Conservation (phyloP, 2,113 vertebrate species). For the Pseudorhombus dupliciocellatus region DNA sequence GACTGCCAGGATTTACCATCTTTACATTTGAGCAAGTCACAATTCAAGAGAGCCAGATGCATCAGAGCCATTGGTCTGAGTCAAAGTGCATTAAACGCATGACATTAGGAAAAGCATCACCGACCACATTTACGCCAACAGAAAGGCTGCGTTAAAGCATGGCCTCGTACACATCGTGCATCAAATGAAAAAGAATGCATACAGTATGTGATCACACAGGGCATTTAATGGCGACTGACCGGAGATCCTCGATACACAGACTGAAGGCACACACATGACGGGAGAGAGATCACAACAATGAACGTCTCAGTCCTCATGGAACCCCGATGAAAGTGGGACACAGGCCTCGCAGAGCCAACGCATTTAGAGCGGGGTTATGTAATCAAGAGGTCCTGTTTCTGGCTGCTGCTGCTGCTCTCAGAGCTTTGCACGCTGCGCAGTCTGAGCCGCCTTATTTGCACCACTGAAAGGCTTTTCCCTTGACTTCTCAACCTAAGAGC, state of each 20-base stretch:
- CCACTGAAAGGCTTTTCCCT: not conserved
- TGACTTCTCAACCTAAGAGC: not conserved
- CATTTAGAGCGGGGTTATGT: constrained; percentile 60
- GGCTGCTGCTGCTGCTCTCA: constrained; percentile 34
- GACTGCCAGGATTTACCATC: constrained; percentile 15
- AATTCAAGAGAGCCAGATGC: constrained; percentile 2
- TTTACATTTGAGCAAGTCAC: constrained; percentile 15
- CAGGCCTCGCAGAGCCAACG: constrained; percentile 39
- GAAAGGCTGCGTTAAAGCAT: constrained; percentile 29
- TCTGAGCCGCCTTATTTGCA: constrained; percentile 8
- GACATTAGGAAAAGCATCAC: constrained; percentile 23
- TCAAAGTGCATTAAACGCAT: constrained; percentile 50
- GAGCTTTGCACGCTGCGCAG: not conserved
- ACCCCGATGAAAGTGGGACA: constrained; percentile 55
- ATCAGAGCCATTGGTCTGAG: constrained; percentile 5
- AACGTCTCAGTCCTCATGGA: constrained; percentile 57
- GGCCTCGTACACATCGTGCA: constrained; percentile 42
- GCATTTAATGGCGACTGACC: constrained; percentile 84
- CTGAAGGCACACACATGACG: constrained; percentile 78
- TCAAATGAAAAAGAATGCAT: constrained; percentile 54
- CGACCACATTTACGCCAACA: constrained; percentile 8
- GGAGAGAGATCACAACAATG: constrained; percentile 72
- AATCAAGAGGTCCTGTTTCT: constrained; percentile 49
- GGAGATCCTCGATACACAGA: constrained; percentile 96
- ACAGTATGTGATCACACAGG: constrained; percentile 54